Conservation (phyloP, 92 coral and sea anemone species). For the Parazoanthus darwini region DNA sequence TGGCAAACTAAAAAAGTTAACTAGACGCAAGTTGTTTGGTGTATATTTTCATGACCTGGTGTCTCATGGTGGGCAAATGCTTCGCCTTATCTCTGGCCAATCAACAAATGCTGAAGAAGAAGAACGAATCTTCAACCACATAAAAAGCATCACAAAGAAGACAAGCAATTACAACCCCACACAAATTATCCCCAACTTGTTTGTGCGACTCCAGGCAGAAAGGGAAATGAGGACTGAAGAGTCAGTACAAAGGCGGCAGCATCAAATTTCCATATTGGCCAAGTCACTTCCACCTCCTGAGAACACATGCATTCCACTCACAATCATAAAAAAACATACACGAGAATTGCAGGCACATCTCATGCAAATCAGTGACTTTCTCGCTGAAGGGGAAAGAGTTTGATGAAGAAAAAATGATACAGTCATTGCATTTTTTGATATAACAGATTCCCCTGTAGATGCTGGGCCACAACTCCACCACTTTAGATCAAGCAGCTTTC, state of each 20-base stretch:
- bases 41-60: constrained; percentile 29
- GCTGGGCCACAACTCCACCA: constrained; percentile 39
- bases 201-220: too few relatives aligned
- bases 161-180: too few relatives aligned
- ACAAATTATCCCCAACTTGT: too few relatives aligned
- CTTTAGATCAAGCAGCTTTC: background rate
- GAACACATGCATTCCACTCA: constrained; percentile 44
- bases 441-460: background rate
- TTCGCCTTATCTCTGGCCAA: constrained; percentile 16
- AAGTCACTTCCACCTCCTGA: background rate
- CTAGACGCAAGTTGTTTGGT: constrained; percentile 37
- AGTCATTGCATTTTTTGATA: constrained; percentile 37
- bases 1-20: constrained; percentile 33
- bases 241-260: too few relatives aligned
- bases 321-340: constrained; percentile 22
- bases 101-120: background rate
- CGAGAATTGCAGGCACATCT: constrained; percentile 44
- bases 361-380: constrained; percentile 27
- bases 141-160: too few relatives aligned
- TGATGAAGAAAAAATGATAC: constrained; percentile 39
- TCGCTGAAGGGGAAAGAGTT: constrained; percentile 19
- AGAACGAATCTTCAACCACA: too few relatives aligned
- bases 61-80: constrained; percentile 1
- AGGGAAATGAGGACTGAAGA: too few relatives aligned
- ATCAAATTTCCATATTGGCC: too few relatives aligned